phyloP scores from a whole-genome alignment of 2,113 vertebrate species.

The Nibea coibor region DNA sequence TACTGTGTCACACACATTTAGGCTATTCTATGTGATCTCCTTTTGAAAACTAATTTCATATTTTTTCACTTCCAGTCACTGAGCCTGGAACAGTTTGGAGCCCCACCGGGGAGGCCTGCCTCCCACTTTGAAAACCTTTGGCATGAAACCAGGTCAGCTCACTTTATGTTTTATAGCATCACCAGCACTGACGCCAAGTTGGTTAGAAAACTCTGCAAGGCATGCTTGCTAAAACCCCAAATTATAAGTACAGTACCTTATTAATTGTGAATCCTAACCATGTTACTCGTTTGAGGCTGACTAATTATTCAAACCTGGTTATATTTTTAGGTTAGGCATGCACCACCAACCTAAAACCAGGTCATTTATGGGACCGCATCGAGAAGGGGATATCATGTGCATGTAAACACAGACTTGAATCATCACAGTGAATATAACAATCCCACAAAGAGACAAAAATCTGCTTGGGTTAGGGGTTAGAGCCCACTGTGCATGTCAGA shows the following conservation, averaged over 20 bases:
- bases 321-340: background rate
- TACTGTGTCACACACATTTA: no score
- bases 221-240: background rate
- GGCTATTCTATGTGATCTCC: no score
- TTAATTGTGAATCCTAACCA: background rate
- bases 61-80: no score
- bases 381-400: background rate
- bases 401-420: conserved; percentile 1
- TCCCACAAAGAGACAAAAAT: conserved; percentile 4
- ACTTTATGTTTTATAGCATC: background rate
- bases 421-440: background rate
- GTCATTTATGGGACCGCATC: background rate
- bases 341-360: background rate
- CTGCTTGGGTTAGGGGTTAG: background rate
- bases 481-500: conserved; percentile 5
- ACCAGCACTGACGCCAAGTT: background rate
- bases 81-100: no score
- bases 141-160: background rate
- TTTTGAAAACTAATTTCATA: no score
- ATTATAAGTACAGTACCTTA: background rate
- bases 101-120: no score
- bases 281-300: background rate
- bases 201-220: background rate
- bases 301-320: background rate
- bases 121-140: no score